Evolutionary conservation across 2,113 vertebrate genomes (phyloP).

Genomic region (Oreocharis arfaki): DNA sequence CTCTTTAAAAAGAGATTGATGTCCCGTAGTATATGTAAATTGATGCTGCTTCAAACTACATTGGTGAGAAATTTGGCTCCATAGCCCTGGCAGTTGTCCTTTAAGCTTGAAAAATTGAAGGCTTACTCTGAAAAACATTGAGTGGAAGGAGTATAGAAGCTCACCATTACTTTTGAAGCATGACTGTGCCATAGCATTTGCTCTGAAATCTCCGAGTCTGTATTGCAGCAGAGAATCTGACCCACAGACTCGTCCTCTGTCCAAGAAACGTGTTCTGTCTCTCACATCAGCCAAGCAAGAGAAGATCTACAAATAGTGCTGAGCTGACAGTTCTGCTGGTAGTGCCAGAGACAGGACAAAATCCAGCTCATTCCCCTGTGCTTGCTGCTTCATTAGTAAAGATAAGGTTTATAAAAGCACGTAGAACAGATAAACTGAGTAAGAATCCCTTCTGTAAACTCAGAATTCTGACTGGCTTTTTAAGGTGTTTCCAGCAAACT

Average conservation of each 20-base stretch:
- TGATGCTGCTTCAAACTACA: background rate
- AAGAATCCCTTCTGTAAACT: slow-evolving; percentile 50
- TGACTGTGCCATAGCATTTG: background rate
- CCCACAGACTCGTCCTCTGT: background rate
- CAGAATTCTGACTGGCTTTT: slow-evolving; percentile 13
- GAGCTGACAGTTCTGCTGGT: background rate
- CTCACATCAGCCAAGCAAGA: background rate
- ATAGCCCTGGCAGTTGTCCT: background rate
- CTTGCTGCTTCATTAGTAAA: slow-evolving; percentile 1
- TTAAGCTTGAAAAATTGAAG: background rate
- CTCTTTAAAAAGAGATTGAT: background rate
- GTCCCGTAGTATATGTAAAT: background rate
- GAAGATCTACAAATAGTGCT: background rate
- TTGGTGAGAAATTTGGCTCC: background rate
- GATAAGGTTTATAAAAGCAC: background rate
- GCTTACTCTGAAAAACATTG: background rate
- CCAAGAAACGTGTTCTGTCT: background rate
- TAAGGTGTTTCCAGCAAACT: slow-evolving; percentile 1
- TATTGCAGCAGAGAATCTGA: background rate
- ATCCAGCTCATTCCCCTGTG: slow-evolving; percentile 15
- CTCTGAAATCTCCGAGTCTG: background rate
- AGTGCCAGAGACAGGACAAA: slow-evolving; percentile 27
- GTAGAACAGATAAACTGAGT: background rate
- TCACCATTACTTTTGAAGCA: background rate
- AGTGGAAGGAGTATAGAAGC: background rate